Evolutionary conservation across 2,113 vertebrate species (phyloP).

Genomic region (Equus przewalskii): DNA sequence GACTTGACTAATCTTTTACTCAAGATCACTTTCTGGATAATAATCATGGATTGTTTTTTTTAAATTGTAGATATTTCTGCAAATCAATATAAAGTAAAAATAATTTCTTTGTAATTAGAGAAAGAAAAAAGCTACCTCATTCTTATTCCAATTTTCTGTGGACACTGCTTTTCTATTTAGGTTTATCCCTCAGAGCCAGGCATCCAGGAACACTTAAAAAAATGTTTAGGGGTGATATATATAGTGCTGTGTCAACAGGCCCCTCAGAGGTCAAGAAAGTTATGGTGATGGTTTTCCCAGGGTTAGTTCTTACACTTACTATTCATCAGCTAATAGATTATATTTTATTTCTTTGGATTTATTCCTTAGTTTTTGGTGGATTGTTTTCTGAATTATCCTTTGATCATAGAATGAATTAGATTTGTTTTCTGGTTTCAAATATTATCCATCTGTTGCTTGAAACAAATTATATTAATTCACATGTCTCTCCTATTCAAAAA

Average conservation of each 20-base stretch:
- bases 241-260: neutral
- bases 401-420: constrained; percentile 60
- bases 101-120: neutral
- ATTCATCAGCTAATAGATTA: neutral
- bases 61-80: neutral
- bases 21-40: neutral
- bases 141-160: neutral
- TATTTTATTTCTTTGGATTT: constrained; percentile 58
- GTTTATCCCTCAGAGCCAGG: neutral
- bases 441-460: constrained; percentile 55
- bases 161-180: neutral
- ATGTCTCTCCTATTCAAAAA: constrained; percentile 39
- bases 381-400: constrained; percentile 68
- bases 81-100: neutral
- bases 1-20: neutral
- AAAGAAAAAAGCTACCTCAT: neutral
- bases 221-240: constrained; percentile 21
- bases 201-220: constrained; percentile 30
- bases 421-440: constrained; percentile 65
- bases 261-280: constrained; percentile 47
- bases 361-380: neutral
- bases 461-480: constrained; percentile 65
- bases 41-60: neutral
- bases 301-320: neutral
- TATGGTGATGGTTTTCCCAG: constrained; percentile 67